These are phyloP conservation scores for Menidia menidia DNA, from an alignment of 2,797 vertebrate species.

Conservation along the genomic window DNA sequence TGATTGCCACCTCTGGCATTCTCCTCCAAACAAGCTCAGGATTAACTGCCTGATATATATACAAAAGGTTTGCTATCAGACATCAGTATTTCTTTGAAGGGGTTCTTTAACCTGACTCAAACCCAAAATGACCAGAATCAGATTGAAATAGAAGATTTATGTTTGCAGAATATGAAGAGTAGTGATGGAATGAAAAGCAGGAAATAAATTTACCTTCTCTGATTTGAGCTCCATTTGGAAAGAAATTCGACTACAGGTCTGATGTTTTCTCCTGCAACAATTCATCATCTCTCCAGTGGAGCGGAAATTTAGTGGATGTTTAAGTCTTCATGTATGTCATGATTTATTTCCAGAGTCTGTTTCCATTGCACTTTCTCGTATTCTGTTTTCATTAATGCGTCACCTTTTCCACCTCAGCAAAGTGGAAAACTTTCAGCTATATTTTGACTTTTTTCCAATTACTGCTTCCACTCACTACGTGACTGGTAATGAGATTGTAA, in stretches of 20 bases:
- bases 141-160: constrained; percentile 1
- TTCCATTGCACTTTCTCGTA: constrained; percentile 7
- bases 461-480: not conserved
- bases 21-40: not conserved
- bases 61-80: not conserved
- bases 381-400: constrained; percentile 21
- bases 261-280: constrained; percentile 29
- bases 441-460: constrained; percentile 8
- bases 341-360: constrained; percentile 25
- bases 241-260: constrained; percentile 21
- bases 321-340: constrained; percentile 32
- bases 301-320: constrained; percentile 18
- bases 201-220: constrained; percentile 21
- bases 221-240: constrained; percentile 17
- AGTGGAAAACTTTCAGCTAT: constrained; percentile 11
- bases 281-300: constrained; percentile 26
- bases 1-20: not conserved
- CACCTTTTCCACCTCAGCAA: constrained; percentile 16
- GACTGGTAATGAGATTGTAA: not conserved
- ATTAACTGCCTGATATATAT: not conserved
- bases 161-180: not conserved
- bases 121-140: constrained; percentile 9
- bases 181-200: constrained; percentile 12
- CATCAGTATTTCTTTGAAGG: not conserved
- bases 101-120: not conserved